A percentile compares a stretch with the other conserved stretches of the same genome.
These are phyloP conservation scores for Odocoileus hemionus DNA, from an alignment of 2,113 vertebrate genomes.

Conservation along the genomic window DNA sequence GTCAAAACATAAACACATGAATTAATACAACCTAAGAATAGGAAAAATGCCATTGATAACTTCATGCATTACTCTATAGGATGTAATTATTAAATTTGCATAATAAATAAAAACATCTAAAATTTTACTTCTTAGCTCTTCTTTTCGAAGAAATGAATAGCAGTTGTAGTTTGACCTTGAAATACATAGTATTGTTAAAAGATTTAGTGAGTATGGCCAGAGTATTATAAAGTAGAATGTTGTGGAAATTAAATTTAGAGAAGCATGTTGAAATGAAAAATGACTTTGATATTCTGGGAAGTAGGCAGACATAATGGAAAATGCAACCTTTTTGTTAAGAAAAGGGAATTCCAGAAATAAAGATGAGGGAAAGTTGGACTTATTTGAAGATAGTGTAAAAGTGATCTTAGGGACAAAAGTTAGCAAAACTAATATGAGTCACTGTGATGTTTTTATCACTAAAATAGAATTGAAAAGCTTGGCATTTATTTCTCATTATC, in stretches of 20 bases:
- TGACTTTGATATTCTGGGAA: conserved; percentile 37
- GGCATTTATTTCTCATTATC: background rate
- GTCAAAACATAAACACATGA: background rate
- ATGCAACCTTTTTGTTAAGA: conserved; percentile 1
- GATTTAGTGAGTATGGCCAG: conserved; percentile 11
- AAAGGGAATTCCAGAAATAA: conserved; percentile 56
- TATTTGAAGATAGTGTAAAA: conserved; percentile 7
- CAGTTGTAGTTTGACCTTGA: background rate
- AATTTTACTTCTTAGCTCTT: background rate
- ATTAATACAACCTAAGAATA: background rate
- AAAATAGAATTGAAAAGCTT: background rate
- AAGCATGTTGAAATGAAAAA: conserved; percentile 47
- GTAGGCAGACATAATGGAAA: conserved; percentile 49
- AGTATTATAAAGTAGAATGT: background rate
- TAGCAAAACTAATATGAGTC: conserved; percentile 9
- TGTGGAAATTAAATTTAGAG: conserved; percentile 42
- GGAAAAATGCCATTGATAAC: background rate
- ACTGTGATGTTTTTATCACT: conserved; percentile 12
- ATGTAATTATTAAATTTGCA: background rate
- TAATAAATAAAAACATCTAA: background rate
- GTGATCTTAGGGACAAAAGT: background rate
- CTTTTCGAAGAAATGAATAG: background rate
- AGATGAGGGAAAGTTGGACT: conserved; percentile 40
- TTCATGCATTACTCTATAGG: background rate
- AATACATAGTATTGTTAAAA: background rate